phyloP scores from a whole-genome alignment of 2,888 invertebrate genomes.

The Prosopocoilus inquinatus region DNA sequence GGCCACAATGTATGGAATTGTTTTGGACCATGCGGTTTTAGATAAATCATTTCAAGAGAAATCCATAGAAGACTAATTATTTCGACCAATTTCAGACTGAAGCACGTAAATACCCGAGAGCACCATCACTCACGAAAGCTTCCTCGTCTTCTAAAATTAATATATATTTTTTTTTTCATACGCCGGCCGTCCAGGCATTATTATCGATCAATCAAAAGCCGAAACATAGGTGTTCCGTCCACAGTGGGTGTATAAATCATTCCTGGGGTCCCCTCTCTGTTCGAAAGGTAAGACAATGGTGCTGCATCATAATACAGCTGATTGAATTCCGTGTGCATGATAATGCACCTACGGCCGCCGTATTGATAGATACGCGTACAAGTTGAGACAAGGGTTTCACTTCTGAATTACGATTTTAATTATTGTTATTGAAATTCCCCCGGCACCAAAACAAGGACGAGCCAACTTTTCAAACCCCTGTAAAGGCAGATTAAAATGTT shows the following conservation, averaged over 20 bases:
- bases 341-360: slow-evolving; percentile 5
- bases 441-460: too few relatives aligned
- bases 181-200: not conserved
- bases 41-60: too few relatives aligned
- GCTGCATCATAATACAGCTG: slow-evolving; percentile 7
- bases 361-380: slow-evolving; percentile 5
- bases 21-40: too few relatives aligned
- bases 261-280: slow-evolving; percentile 4
- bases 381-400: slow-evolving; percentile 14
- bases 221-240: slow-evolving; percentile 10
- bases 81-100: too few relatives aligned
- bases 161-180: too few relatives aligned
- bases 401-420: slow-evolving; percentile 14
- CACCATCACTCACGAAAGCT: too few relatives aligned
- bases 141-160: too few relatives aligned
- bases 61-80: too few relatives aligned
- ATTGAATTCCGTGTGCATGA: slow-evolving; percentile 12
- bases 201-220: slow-evolving; percentile 13
- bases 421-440: slow-evolving; percentile 8
- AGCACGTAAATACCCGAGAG: too few relatives aligned
- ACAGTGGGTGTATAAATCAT: slow-evolving; percentile 18
- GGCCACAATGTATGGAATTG: too few relatives aligned
- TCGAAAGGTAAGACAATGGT: slow-evolving; percentile 12
- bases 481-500: too few relatives aligned
- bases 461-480: too few relatives aligned